Base-by-base conservation (phyloP, 1,140 invertebrate genomes). In the Euura lappo region DNA sequence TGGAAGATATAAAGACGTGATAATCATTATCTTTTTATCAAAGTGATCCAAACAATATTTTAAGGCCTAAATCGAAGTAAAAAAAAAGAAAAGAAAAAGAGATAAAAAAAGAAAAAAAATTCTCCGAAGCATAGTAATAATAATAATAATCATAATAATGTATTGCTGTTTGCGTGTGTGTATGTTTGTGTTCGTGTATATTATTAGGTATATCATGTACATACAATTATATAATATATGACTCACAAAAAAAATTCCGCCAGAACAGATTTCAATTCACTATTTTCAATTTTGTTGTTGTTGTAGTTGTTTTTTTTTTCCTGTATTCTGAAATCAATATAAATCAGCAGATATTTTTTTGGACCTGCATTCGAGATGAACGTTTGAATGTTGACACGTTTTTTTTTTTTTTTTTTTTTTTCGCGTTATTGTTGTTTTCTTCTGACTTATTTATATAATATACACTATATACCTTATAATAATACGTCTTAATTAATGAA, bases 371-470 rank as follows among this genome's bases (percentile, higher is more conserved):
- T 28, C 28, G 28, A 28, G 28, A 28, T 28, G 28, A 28, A 28
- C 28, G 28, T 28, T 28, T 10, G 8, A 13, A 64, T 64, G 8
- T 64, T 64, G 8, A 10, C 60, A 10, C 8, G 8, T 64, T 67
- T 44, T 67, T 13, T 3, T 67, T 67, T 3, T 67, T 67, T 6
- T 67, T 2, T 67, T 2, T 67, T 3, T 6, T 51, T 60, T 60
- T 6, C 6, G 3, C 10, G 8, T 3, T 6, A 60, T 11, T 4
- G 13, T 60, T 60, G 2, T 6, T 60, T 60, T 60, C 4, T 8
- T 28, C 28, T 28, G 28, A 45, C 65, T 44, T 44, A 77, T 76
- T 6, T 75, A 69, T 74, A 71, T 75, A 75, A 76, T 72, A 76
- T 75, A 74, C 79, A 28, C 28, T 28, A 28, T 28, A 28, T 28